Evolutionary conservation across 2,113 vertebrate species (phyloP), one percentile per base, ranked within the genome.

Genomic region (Pachypanchax playfairii): DNA sequence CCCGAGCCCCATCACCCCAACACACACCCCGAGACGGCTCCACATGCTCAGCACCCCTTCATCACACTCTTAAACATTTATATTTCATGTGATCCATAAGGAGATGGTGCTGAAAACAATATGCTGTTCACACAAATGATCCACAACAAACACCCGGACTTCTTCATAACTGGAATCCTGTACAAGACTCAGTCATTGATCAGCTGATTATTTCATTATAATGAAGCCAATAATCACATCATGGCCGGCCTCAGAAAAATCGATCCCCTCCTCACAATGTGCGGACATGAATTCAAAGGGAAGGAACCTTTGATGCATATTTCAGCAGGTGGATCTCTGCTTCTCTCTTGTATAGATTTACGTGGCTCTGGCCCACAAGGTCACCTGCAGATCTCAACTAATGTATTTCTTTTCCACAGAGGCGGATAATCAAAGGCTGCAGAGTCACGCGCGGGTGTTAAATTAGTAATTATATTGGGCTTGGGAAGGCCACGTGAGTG

Each of bases 221-320:
- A 91, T 87, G 88, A 85, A 87, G 81, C 82, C 85, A 89, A 91
- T 92, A 90, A 89, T 90, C 88, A 87, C 85, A 85, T 85, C 85
- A 87, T 80, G 76, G 41, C 68, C 75, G 79, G 82, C 87, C 77
- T 69, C 57, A 47, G 70, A 18, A 5, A 33, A 49, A 91, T 91
- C 91, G 85, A 92, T 88, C 66, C 25, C 9, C 67, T 79, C 75
- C 65, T 73, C 81, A 84, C 82, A 79, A 83, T 77, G 75, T 73
- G 84, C 63, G 57, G 80, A 74, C 82, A 79, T 65, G 85, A 70
- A 81, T 82, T 65, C 80, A 75, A 72, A 59, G 36, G 21, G 38
- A 46, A 18, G 65, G 68, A 7, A 6, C 2, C 77, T 81, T 83
- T 84, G 70, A 86, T 84, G 80, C 87, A 85, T 89, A 88, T 90